Evolutionary conservation across 2,797 vertebrate genomes (phyloP).

Genomic region (Etheostoma perlongum): DNA sequence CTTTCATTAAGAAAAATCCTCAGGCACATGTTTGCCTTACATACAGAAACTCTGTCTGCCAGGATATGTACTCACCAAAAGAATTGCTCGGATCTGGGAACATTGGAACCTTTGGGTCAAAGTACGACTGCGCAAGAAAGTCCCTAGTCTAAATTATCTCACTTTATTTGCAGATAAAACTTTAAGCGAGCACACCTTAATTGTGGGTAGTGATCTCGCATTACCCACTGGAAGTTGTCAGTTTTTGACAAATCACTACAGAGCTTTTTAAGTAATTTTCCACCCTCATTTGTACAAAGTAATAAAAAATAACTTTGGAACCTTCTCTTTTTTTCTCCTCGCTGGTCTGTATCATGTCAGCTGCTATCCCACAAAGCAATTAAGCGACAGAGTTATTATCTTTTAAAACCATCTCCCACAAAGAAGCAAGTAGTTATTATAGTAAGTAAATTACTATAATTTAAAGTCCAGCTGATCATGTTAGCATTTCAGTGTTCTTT

Average conservation of each 20-base stretch:
- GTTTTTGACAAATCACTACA: no score
- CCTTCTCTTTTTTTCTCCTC: no score
- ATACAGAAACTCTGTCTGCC: not conserved
- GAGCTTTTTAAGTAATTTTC: no score
- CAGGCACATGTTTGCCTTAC: not conserved
- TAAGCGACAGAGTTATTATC: not conserved
- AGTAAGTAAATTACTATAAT: not conserved
- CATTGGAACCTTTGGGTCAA: not conserved
- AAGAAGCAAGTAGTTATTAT: not conserved
- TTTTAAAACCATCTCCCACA: not conserved
- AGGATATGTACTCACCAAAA: not conserved
- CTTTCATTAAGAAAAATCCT: conserved; percentile 17
- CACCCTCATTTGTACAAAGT: no score
- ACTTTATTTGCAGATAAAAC: not conserved
- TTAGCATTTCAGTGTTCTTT: conserved; percentile 1
- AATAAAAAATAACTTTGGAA: no score
- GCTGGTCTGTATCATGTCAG: no score
- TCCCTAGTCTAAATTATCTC: not conserved
- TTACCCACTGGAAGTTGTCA: no score
- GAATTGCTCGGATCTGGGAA: not conserved
- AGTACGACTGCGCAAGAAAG: not conserved
- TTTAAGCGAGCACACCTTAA: not conserved
- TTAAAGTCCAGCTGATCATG: not conserved
- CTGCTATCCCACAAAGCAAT: no score
- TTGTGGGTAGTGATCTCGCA: not conserved